A percentile compares a stretch with the other conserved stretches of the same genome.
Conservation (phyloP, 2,888 invertebrate genomes). For the Philhelius pedissequus region DNA sequence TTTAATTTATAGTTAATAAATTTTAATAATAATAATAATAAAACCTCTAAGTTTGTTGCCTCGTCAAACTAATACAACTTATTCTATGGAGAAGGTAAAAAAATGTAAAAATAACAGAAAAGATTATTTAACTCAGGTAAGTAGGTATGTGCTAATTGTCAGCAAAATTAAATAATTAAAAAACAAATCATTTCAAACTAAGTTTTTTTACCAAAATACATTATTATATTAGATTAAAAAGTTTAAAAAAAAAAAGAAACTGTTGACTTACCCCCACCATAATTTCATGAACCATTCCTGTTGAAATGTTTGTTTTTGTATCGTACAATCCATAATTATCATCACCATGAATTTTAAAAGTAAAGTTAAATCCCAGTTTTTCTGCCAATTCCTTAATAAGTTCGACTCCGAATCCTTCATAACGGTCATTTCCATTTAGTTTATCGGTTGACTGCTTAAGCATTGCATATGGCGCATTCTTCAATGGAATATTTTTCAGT, state of each 20-base stretch:
- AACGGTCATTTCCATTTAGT: conserved; percentile 88
- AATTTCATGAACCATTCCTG: conserved; percentile 92
- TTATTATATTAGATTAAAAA: no score
- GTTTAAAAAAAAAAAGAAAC: neutral
- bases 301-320: conserved; percentile 84
- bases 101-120: no score
- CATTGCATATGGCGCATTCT: conserved; percentile 95
- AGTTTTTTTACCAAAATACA: no score
- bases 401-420: conserved; percentile 93
- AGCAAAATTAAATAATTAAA: no score
- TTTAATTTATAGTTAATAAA: no score
- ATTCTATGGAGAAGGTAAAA: no score
- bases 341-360: conserved; percentile 87
- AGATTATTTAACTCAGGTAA: no score
- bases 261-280: conserved; percentile 81
- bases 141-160: no score
- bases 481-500: neutral
- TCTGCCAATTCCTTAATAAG: conserved; percentile 89
- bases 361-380: conserved; percentile 90
- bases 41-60: no score
- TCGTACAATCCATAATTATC: conserved; percentile 87
- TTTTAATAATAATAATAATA: no score
- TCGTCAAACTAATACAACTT: no score
- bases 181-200: no score
- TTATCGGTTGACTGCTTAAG: conserved; percentile 84